Evolutionary conservation across 2,888 invertebrate species (phyloP).

Genomic region (Chymomyza caudatula): DNA sequence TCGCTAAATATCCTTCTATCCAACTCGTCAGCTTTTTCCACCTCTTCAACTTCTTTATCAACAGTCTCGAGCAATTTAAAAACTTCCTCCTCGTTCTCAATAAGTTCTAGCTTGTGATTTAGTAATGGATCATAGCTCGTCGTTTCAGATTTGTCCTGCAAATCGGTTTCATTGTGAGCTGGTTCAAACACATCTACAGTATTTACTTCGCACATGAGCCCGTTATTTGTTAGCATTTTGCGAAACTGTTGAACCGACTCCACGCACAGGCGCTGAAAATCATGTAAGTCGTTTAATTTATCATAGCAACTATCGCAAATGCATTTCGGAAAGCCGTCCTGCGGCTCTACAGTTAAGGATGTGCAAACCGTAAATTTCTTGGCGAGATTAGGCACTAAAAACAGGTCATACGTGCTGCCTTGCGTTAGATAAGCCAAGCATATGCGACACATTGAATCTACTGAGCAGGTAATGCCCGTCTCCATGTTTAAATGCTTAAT

Average conservation of each 20-base stretch:
- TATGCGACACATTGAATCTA: constrained; percentile 70
- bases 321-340: constrained; percentile 70
- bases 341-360: constrained; percentile 58
- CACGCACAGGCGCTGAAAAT: constrained; percentile 66
- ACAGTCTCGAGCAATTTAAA: constrained; percentile 71
- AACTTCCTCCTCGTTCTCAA: constrained; percentile 73
- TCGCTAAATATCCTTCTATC: neutral
- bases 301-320: constrained; percentile 62
- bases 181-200: constrained; percentile 56
- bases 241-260: constrained; percentile 61
- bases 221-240: constrained; percentile 49
- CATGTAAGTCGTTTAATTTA: constrained; percentile 64
- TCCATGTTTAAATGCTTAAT: constrained; percentile 37
- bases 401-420: constrained; percentile 56
- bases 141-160: constrained; percentile 50
- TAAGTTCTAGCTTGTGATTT: constrained; percentile 66
- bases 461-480: constrained; percentile 33
- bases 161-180: constrained; percentile 23
- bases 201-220: constrained; percentile 11
- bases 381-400: constrained; percentile 61
- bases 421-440: constrained; percentile 55
- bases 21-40: constrained; percentile 2
- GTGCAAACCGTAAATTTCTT: constrained; percentile 67
- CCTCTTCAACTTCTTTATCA: constrained; percentile 56
- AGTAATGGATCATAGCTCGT: constrained; percentile 60